These are phyloP conservation scores for Lepilemur ruficaudatus DNA, from an alignment of 2,797 vertebrate genomes.

Conservation along the genomic window DNA sequence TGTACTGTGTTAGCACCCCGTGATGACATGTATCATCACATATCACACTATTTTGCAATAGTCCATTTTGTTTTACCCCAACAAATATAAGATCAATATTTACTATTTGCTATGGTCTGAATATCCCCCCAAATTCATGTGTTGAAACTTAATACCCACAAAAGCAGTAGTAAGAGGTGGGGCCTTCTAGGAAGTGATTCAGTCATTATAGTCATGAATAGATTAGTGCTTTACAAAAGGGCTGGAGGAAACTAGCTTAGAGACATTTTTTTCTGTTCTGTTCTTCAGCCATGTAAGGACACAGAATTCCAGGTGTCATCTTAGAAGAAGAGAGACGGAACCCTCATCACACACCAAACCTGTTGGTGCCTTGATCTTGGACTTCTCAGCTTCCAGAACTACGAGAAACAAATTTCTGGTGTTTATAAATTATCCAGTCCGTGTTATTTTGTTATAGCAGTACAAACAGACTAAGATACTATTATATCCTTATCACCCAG, in stretches of 20 bases:
- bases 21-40: background rate
- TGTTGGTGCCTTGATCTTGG: background rate
- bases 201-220: background rate
- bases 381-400: background rate
- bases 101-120: background rate
- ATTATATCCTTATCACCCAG: background rate
- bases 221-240: background rate
- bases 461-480: background rate
- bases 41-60: background rate
- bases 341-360: fast-evolving
- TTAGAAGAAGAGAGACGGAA: background rate
- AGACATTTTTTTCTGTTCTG: background rate
- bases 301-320: background rate
- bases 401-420: background rate
- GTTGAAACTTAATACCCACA: background rate
- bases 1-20: background rate
- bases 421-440: background rate
- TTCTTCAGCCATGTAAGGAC: background rate
- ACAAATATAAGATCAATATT: background rate
- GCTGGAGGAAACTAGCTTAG: background rate
- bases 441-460: background rate
- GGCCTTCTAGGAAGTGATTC: background rate
- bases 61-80: background rate
- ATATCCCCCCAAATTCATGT: background rate
- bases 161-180: no score